Evolutionary conservation across 2,113 vertebrate species (phyloP), one percentile per base, ranked within the genome.

Genomic region (Platichthys flesus): DNA sequence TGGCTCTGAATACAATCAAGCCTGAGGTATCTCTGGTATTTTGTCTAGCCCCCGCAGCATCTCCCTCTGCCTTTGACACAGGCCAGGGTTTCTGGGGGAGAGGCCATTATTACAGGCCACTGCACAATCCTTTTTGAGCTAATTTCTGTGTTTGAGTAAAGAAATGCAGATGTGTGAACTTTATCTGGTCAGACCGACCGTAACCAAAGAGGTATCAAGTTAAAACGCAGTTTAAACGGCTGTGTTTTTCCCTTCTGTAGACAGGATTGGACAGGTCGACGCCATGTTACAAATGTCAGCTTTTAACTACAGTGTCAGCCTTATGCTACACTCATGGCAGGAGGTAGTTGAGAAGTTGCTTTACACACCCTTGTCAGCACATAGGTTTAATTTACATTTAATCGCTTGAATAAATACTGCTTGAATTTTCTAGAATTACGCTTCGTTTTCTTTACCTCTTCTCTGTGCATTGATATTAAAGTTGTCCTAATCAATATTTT

Each of bases 11-110:
- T 67, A 88, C 74, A 84, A 84, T 77, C 49, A 81, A 75, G 84
- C 71, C 72, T 83, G 92, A 94, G 95, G 94, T 93, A 96, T 95
- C 92, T 93, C 85, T 93, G 95, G 96, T 93, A 95, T 95, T 31
- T 93, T 78, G 68, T 87, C 92, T 84, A 63, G 89, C 94, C 93
- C 92, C 90, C 93, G 88, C 90, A 82, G 84, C 87, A 92, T 82
- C 85, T 94, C 94, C 90, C 92, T 92, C 91, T 92, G 92, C 80
- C 91, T 93, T 92, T 93, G 92, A 94, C 94, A 73, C 83, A 79
- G 91, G 94, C 93, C 90, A 78, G 93, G 93, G 94, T 95, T 93
- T 94, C 93, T 93, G 92, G 90, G 95, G 60, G 62, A 26, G 62
- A 56, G 51, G 58, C 59, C 56, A 2, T 87, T 75, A 85, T 87